phyloP scores from a whole-genome alignment of 2,888 invertebrate species.

The Aleiodes alternator region DNA sequence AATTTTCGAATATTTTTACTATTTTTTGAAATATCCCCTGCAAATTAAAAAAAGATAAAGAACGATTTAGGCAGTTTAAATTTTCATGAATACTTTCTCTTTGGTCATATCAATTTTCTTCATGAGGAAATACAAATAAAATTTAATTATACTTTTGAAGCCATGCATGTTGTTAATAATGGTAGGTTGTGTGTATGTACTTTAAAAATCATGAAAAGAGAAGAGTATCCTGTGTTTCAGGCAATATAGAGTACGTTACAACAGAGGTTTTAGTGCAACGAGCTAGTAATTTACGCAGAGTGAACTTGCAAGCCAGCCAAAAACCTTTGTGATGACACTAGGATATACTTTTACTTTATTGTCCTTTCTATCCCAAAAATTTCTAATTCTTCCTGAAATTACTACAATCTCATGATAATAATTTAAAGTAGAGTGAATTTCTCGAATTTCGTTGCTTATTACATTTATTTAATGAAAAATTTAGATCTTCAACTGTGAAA shows the following conservation, averaged over 20 bases:
- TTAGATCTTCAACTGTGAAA: no score
- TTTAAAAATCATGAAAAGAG: constrained; percentile 12
- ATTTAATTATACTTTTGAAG: neutral
- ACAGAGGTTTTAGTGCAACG: constrained; percentile 18
- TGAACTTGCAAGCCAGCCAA: constrained; percentile 24
- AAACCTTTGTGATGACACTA: constrained; percentile 27
- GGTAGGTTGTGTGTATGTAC: neutral
- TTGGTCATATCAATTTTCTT: neutral
- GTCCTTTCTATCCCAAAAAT: neutral
- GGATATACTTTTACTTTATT: constrained; percentile 4
- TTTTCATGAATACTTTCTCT: no score
- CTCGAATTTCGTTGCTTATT: neutral
- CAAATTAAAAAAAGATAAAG: no score
- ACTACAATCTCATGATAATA: neutral
- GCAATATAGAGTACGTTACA: constrained; percentile 5
- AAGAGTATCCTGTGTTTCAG: neutral
- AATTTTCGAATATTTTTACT: no score
- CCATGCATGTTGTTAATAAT: constrained; percentile 21
- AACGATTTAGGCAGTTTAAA: no score
- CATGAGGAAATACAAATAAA: neutral
- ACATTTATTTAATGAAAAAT: no score
- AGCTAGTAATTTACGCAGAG: constrained; percentile 30
- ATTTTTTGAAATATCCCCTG: no score
- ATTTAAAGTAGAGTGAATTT: neutral
- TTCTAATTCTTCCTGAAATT: neutral